Base-by-base conservation (phyloP, 1,140 invertebrate species). In the Planococcus citri region DNA sequence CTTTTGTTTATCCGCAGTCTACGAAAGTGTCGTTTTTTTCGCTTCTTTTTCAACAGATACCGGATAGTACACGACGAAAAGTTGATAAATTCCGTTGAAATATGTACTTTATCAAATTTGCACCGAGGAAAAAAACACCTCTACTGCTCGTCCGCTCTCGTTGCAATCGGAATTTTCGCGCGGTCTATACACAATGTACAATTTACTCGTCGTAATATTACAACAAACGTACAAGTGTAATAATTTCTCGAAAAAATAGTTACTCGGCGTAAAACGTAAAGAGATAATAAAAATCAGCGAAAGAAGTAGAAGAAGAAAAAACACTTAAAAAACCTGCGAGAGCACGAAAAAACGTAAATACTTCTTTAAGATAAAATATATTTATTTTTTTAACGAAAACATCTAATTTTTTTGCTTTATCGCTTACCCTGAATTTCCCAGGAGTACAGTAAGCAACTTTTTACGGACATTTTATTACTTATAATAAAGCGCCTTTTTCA, bases 371-470 rank as follows among this genome's bases (percentile, higher is more conserved):
- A 51, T 51, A 51, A 64, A 64, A 27, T 64, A 64, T 64, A 64
- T 64, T 64, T 64, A 64, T 64, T 64, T 64, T 60, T 27, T 64
- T 27, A 64, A 64, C 60, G 60, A 64, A 64, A 64, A 64, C 60
- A 64, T 64, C 25, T 64, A 64, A 64, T 64, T 64, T 64, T 64
- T 64, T 64, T 64, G 60, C 60, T 27, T 64, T 64, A 64, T 64
- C 60, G 60, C 60, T 64, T 64, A 64, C 21, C 60, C 60, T 27
- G 60, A 64, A 64, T 64, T 64, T 64, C 60, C 60, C 60, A 27
- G 9, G 60, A 64, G 60, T 64, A 64, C 60, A 24, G 60, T 64
- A 64, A 64, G 60, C 21, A 64, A 64, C 60, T 64, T 64, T 64
- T 64, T 64, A 25, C 60, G 10, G 60, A 25, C 60, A 27, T 64